Base-by-base conservation (phyloP, 2,797 vertebrate genomes). In the Mormyrus proboscirostris region DNA sequence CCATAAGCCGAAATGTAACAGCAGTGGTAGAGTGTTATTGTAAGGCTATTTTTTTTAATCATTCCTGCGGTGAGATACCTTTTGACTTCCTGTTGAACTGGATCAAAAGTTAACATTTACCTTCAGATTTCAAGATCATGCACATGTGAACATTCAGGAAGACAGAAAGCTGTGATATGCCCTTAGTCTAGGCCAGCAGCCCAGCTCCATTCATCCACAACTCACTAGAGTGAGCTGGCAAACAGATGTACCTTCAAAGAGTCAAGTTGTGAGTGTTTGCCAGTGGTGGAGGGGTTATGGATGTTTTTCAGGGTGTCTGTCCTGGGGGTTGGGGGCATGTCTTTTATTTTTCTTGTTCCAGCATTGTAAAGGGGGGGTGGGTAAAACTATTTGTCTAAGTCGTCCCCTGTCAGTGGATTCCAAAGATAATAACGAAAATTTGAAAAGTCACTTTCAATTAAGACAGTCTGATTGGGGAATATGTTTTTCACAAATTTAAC, bases 201-300 rank as follows among this genome's bases (percentile, higher is more conserved):
- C 19, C 65, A 47, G n/a, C 49, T 38, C 62, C n/a, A 69, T 87
- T 87, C 84, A 69, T 86, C 65, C 84, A 55, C 89, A 8, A 50
- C 19, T 7, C 19, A 69, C 65, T 44, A 51, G 16, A 62, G 57
- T 89, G 88, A 91, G 88, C 86, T 89, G 83, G 91, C 83, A 76
- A 91, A 88, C 91, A 93, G 91, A 91, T 92, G 88, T 92, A 90
- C 88, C 88, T 91, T 87, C 92, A 91, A 89, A 89, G 88, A 65
- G 9, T 14, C 51, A 49, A 44, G 89, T 89, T 44, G 88, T 86
- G 69, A 41, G 69, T 89, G 79, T 85, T 88, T 82, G 84, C 25
- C 84, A 84, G 50, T 89, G 89, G 90, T 59, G 89, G 16, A 62
- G 85, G 87, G 85, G 85, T 88, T 89, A 89, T 88, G 79, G 76